These are phyloP conservation scores for Phortica variegata DNA, from an alignment of 1,140 invertebrate genomes.

Conservation along the genomic window DNA sequence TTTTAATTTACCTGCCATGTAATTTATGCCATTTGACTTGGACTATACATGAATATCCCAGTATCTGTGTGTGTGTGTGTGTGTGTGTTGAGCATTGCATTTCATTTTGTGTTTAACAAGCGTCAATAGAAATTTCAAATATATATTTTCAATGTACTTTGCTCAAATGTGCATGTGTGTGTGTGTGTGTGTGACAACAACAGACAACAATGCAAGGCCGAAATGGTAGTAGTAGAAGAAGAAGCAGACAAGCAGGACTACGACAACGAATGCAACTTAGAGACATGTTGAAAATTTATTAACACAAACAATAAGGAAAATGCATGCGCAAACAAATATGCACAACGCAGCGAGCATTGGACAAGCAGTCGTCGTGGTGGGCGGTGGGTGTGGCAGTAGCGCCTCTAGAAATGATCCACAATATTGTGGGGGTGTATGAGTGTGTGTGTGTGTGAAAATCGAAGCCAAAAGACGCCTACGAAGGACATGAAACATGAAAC, in stretches of 20 bases:
- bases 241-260: constrained; percentile 43
- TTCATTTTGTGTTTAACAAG: constrained; percentile 53
- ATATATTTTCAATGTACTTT: constrained; percentile 42
- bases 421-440: constrained; percentile 20
- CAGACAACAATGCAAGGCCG: constrained; percentile 32
- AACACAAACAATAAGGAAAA: constrained; percentile 54
- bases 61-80: background rate
- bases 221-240: constrained; percentile 16
- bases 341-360: background rate
- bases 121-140: constrained; percentile 42
- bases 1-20: constrained; percentile 54
- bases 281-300: constrained; percentile 36
- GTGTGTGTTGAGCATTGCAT: constrained; percentile 11
- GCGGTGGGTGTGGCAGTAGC: too few species aligned
- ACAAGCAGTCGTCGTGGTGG: too few species aligned
- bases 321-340: constrained; percentile 36
- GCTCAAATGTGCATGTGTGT: constrained; percentile 5
- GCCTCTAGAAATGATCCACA: too few species aligned
- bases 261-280: too few species aligned
- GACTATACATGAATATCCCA: too few species aligned
- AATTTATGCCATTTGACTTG: constrained; percentile 54
- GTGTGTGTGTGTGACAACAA: constrained; percentile 28
- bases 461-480: too few species aligned
- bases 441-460: too few species aligned
- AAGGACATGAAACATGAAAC: too few species aligned